Conservation (phyloP, 2,797 vertebrate genomes). For the Hoplostethus mediterraneus region DNA sequence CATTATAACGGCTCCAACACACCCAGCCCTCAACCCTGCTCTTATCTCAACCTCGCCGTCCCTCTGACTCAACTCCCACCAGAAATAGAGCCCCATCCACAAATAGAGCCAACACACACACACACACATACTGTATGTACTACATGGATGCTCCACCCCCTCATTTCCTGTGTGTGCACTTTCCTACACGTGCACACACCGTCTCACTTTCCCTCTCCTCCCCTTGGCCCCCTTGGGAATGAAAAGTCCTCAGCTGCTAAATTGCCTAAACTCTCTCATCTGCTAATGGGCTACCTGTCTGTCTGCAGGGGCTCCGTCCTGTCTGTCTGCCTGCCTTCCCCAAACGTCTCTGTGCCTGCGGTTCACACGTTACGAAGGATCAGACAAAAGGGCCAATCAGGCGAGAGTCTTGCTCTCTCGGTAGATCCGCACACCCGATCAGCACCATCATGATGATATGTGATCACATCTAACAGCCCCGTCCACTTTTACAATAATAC, state of each 20-base stretch:
- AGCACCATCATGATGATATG: too few species aligned
- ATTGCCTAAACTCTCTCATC: slow-evolving; percentile 76
- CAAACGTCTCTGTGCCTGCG: slow-evolving; percentile 40
- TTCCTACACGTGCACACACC: not conserved
- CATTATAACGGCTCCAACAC: not conserved
- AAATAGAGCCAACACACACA: slow-evolving; percentile 39
- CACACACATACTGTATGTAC: slow-evolving; percentile 3
- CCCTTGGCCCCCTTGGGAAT: slow-evolving; percentile 39
- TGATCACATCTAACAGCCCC: too few species aligned
- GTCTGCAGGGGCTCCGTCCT: slow-evolving; percentile 53
- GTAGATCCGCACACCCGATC: too few species aligned
- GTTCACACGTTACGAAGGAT: too few species aligned
- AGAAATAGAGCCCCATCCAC: slow-evolving; percentile 49
- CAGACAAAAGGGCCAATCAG: too few species aligned
- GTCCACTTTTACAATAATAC: too few species aligned
- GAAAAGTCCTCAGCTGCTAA: slow-evolving; percentile 76
- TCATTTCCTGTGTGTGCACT: not conserved
- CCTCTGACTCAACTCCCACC: slow-evolving; percentile 13
- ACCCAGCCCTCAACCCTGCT: not conserved
- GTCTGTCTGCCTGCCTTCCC: slow-evolving; percentile 42
- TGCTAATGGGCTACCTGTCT: slow-evolving; percentile 77
- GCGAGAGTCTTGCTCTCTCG: too few species aligned
- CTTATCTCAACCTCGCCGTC: slow-evolving; percentile 41
- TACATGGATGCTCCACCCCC: not conserved
- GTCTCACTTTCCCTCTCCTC: not conserved